Evolutionary conservation across 2,888 invertebrate genomes (phyloP).

Genomic region (Lepidochrysops patricia): DNA sequence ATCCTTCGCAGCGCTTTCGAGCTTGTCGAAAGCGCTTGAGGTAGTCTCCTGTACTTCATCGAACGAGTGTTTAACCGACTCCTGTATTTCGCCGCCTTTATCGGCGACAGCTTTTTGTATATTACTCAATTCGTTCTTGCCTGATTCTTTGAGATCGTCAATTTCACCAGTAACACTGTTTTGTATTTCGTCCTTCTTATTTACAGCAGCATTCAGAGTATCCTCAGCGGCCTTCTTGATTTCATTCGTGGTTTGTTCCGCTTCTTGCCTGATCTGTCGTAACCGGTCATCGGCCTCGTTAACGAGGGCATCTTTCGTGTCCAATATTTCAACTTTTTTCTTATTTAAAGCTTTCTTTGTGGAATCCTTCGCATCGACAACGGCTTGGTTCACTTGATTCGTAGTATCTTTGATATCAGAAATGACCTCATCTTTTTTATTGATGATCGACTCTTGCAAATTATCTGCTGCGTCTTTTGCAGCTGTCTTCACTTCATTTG

Average conservation of each 20-base stretch:
- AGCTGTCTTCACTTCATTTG: conserved; percentile 28
- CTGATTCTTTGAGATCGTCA: conserved; percentile 32
- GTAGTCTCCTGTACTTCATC: conserved; percentile 56
- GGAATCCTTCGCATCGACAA: conserved; percentile 25
- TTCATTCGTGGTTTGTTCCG: conserved; percentile 59
- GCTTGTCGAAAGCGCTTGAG: conserved; percentile 62
- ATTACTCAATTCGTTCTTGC: conserved; percentile 39
- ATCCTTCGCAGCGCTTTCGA: conserved; percentile 67
- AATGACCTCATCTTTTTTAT: conserved; percentile 31
- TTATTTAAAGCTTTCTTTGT: conserved; percentile 26
- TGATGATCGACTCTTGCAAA: conserved; percentile 28
- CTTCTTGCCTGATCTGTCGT: conserved; percentile 59
- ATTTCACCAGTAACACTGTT: conserved; percentile 38
- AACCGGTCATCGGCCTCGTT: conserved; percentile 39
- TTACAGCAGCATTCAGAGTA: conserved; percentile 46
- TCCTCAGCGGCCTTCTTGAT: conserved; percentile 61
- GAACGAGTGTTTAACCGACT: conserved; percentile 51
- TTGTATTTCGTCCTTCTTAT: conserved; percentile 47
- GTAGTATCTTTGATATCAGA: conserved; percentile 27
- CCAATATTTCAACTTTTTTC: conserved; percentile 27
- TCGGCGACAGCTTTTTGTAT: conserved; percentile 38
- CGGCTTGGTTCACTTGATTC: conserved; percentile 23
- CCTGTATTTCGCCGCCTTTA: conserved; percentile 39
- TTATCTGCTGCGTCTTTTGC: conserved; percentile 32
- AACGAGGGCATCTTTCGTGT: conserved; percentile 33